Evolutionary conservation across 2,888 invertebrate genomes (phyloP), one percentile per base, ranked within the genome.

Genomic region (Anticlea derivata): DNA sequence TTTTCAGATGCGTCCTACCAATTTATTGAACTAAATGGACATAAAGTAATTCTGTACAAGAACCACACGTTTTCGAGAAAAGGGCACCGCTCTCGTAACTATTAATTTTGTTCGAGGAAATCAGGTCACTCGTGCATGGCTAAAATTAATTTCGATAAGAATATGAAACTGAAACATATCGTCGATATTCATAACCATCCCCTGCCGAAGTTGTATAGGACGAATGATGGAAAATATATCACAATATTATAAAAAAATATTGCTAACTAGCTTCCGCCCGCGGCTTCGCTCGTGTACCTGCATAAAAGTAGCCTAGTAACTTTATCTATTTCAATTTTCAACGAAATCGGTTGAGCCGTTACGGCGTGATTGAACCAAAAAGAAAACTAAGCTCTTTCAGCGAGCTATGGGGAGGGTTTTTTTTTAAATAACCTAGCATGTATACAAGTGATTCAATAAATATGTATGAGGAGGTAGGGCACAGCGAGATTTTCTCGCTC

Each of bases 161-260:
- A 59, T 8, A 58, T 57, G 4, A 38, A 27, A 6, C 44, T 70
- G 1, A 51, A 46, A 4, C 34, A 20, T 1, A 50, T 49, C 0
- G 7, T 55, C 0, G 57, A 53, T 0, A 34, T 61, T 0, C 79
- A 81, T 41, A 78, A 71, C 41, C 78, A 78, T 40, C 51, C 59
- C 5, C 50, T 60, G 0, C 59, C 65, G 6, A 27, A 29, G 5
- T 11, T 63, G 2, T 38, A 23, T 33, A 29, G 12, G 23, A 39
- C 33, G 7, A 1, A 31, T 1, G 12, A 45, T n/a, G 58, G 57
- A 37, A 43, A 23, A 10, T 58, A 53, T 58, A 7, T 50, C 24
- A 30, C 17, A 37, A 23, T 47, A 17, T 3, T 3, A 2, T 17
- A 17, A 17, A 17, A 17, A 17, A 2, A 17, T 3, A 17, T 17